A percentile compares a stretch with the other conserved stretches of the same genome.
Evolutionary conservation across 2,113 vertebrate species (phyloP).

Genomic region (Otocyon megalotis): DNA sequence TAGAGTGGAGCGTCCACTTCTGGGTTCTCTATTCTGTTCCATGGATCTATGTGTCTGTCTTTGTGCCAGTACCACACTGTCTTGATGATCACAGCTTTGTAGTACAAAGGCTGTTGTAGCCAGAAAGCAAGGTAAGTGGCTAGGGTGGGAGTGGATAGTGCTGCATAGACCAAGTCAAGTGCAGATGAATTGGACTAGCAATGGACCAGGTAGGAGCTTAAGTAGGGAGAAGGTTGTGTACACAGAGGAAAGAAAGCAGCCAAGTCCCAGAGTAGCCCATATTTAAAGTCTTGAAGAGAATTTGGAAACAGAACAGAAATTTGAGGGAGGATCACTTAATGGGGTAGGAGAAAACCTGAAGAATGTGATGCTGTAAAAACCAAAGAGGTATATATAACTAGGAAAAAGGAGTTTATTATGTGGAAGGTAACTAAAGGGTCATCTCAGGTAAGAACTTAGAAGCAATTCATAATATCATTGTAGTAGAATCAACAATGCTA

Average conservation of each 20-base stretch:
- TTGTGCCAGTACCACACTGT: too few relatives aligned
- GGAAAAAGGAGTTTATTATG: neutral
- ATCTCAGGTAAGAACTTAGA: neutral
- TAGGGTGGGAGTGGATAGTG: neutral
- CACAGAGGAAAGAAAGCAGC: neutral
- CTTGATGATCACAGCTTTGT: too few relatives aligned
- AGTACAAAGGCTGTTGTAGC: neutral
- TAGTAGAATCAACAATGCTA: neutral
- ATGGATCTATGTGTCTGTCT: too few relatives aligned
- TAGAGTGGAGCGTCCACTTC: too few relatives aligned
- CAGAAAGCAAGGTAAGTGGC: neutral
- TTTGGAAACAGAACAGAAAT: neutral
- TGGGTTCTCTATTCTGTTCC: too few relatives aligned
- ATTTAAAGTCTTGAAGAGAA: neutral
- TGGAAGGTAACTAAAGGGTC: neutral
- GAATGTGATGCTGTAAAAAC: neutral
- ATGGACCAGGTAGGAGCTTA: neutral
- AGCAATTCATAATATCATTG: neutral
- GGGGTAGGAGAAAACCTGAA: neutral
- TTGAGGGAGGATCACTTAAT: neutral
- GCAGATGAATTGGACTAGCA: neutral
- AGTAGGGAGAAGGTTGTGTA: neutral
- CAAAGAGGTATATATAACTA: neutral
- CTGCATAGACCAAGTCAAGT: neutral
- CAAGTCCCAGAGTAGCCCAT: neutral